Conservation (phyloP, 2,888 invertebrate species). For the Taphrorychus bicolor region DNA sequence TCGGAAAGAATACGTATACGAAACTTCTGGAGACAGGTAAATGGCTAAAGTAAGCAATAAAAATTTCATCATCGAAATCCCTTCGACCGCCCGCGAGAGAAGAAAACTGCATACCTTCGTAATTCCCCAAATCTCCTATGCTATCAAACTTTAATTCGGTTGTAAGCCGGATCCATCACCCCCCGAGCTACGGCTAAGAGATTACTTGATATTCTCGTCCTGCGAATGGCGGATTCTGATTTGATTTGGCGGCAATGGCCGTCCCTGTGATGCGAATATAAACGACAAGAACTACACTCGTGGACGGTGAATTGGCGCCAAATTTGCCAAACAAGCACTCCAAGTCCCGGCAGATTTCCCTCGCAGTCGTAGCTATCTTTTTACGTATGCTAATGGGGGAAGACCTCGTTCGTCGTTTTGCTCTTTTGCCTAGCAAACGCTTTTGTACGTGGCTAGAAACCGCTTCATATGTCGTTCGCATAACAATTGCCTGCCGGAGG, state of each 20-base stretch:
- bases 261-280: slow-evolving; percentile 54
- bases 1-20: too few relatives aligned
- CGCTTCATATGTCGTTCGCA: not conserved
- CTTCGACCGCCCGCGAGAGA: not conserved
- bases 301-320: slow-evolving; percentile 42
- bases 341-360: slow-evolving; percentile 20
- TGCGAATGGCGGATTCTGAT: slow-evolving; percentile 54
- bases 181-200: slow-evolving; percentile 38
- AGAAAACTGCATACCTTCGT: slow-evolving; percentile 17
- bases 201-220: slow-evolving; percentile 52
- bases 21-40: not conserved
- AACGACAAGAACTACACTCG: slow-evolving; percentile 44
- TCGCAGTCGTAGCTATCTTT: slow-evolving; percentile 16
- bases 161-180: slow-evolving; percentile 27
- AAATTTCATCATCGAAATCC: slow-evolving; percentile 1
- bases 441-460: slow-evolving; percentile 1
- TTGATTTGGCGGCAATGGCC: slow-evolving; percentile 56
- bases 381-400: slow-evolving; percentile 29
- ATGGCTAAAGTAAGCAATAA: not conserved
- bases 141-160: slow-evolving; percentile 32
- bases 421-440: slow-evolving; percentile 12
- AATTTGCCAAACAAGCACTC: slow-evolving; percentile 43
- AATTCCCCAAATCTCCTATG: slow-evolving; percentile 35
- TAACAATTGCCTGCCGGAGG: not conserved
- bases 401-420: slow-evolving; percentile 9